Evolutionary conservation across 1,140 invertebrate species (phyloP).

Genomic region (Drosophila quadrilineata): DNA sequence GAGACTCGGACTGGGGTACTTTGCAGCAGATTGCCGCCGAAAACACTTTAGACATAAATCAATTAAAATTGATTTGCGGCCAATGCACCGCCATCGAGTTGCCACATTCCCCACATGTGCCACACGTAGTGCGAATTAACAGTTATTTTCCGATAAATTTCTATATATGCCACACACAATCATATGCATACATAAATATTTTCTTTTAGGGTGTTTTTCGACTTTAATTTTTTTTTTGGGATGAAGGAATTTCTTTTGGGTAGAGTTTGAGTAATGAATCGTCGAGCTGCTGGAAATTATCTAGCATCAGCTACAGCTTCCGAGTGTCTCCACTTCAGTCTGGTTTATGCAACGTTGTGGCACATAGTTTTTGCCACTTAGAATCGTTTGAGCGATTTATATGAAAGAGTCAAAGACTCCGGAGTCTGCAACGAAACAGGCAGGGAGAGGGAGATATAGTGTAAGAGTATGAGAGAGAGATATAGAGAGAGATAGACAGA

Average conservation of each 20-base stretch:
- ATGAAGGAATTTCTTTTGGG: constrained; percentile 1
- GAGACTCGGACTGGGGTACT: constrained; percentile 46
- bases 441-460: too few relatives aligned
- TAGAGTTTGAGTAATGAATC: constrained; percentile 62
- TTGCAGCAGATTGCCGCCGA: constrained; percentile 49
- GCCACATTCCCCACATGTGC: not conserved
- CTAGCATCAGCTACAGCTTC: constrained; percentile 34
- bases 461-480: too few relatives aligned
- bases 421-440: too few relatives aligned
- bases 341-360: constrained; percentile 54
- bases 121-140: constrained; percentile 57
- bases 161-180: too few relatives aligned
- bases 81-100: too few relatives aligned
- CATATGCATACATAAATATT: too few relatives aligned
- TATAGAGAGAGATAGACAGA: too few relatives aligned
- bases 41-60: constrained; percentile 76
- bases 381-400: constrained; percentile 48
- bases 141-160: constrained; percentile 8
- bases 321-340: constrained; percentile 16
- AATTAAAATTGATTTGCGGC: constrained; percentile 72
- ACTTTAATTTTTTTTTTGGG: not conserved
- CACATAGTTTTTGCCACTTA: constrained; percentile 60
- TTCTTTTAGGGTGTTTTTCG: too few relatives aligned
- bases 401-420: constrained; percentile 16
- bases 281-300: constrained; percentile 64